Evolutionary conservation across 2,797 vertebrate species (phyloP), one percentile per base, ranked within the genome.

Genomic region (Denticeps clupeoides): DNA sequence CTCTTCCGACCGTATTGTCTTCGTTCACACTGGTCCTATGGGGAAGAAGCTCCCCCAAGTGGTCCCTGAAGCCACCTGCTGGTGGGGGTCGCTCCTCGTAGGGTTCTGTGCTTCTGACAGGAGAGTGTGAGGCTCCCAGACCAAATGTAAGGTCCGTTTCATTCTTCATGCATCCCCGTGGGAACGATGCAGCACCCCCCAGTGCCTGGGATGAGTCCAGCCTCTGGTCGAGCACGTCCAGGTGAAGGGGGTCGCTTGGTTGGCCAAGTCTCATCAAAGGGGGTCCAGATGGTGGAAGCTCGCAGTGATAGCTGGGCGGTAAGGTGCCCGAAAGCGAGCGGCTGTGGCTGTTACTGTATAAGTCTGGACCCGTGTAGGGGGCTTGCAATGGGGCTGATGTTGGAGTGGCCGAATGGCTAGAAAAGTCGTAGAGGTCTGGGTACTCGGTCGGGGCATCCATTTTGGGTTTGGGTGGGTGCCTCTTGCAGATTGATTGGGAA

Each of bases 141-240:
- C 95, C 93, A 2, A 89, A 92, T 31, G 95, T 99, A 69, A 97
- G 78, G 73, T 99, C 95, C 0, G 92, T 87, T 75, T 97, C 95
- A 47, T 86, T 80, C 63, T 83, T 86, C 3, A 88, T 75, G 58
- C 88, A 85, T 28, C 74, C 80, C 71, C 82, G 73, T 3, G 29
- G 40, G 52, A 63, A 23, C 0, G 65, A 28, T 0, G 73, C 81
- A 50, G 62, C 58, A 0, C 69, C 56, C 4, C 82, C 84, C 1
- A 70, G 81, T 2, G 83, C 79, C 45, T 87, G 67, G 1, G 88
- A 80, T 45, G 85, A 82, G 56, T 95, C 90, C 57, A 91, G 74
- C 57, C 89, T 77, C 77, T 89, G 91, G 51, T 89, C 87, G 48
- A 96, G 80, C 59, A 95, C 89, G 70, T 94, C 89, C 33, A 98